Evolutionary conservation across 1,140 invertebrate species (phyloP).

Genomic region (Aphaenogaster floridana): DNA sequence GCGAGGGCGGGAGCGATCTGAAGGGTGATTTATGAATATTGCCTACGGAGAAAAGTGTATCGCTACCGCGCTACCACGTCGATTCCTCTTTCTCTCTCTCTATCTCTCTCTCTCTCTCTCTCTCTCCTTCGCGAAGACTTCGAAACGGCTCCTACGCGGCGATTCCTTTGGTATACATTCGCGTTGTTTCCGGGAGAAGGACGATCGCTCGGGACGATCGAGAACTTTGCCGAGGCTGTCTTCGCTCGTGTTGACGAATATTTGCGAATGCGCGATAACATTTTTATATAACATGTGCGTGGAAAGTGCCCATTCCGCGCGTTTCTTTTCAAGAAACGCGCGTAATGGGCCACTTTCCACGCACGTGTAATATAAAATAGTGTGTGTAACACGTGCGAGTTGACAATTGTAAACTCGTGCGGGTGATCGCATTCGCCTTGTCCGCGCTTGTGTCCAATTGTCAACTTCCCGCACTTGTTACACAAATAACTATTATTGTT

Average conservation of each 20-base stretch:
- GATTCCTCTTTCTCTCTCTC: constrained; percentile 61
- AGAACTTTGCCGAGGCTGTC: constrained; percentile 13
- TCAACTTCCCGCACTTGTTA: too few relatives aligned
- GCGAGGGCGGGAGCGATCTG: constrained; percentile 56
- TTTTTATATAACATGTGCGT: too few relatives aligned
- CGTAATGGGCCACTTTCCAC: too few relatives aligned
- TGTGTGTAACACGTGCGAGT: too few relatives aligned
- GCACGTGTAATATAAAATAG: too few relatives aligned
- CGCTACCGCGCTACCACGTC: constrained; percentile 74
- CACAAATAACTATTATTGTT: too few relatives aligned
- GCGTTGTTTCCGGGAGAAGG: constrained; percentile 55
- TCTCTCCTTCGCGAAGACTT: constrained; percentile 8
- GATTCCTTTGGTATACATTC: constrained; percentile 52
- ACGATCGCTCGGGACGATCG: constrained; percentile 26
- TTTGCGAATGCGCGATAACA: background rate
- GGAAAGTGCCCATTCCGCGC: too few relatives aligned
- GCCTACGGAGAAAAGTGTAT: constrained; percentile 83
- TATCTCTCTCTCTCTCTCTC: constrained; percentile 43
- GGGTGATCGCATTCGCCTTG: too few relatives aligned
- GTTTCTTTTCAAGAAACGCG: too few relatives aligned
- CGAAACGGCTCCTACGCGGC: constrained; percentile 43
- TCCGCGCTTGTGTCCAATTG: too few relatives aligned
- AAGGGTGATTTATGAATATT: constrained; percentile 87
- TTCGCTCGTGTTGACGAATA: background rate
- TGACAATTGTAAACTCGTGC: too few relatives aligned